phyloP scores from a whole-genome alignment of 2,113 vertebrate genomes.

The Edolisoma coerulescens region DNA sequence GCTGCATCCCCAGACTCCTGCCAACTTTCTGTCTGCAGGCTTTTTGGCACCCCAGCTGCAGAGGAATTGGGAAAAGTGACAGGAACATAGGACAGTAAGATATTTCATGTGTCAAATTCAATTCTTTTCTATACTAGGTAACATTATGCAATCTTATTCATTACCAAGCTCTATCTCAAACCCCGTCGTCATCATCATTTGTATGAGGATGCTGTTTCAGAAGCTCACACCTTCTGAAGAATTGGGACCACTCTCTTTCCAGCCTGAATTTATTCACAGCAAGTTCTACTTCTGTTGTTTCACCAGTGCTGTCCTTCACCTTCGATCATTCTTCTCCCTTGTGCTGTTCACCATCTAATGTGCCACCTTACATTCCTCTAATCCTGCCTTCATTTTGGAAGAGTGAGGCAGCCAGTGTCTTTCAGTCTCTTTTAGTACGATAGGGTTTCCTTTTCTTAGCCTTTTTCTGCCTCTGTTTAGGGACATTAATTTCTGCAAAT shows the following conservation, averaged over 20 bases:
- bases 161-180: not conserved
- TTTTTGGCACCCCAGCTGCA: not conserved
- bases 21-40: constrained; percentile 7
- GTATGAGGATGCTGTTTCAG: not conserved
- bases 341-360: not conserved
- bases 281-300: not conserved
- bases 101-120: not conserved
- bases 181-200: not conserved
- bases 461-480: not conserved
- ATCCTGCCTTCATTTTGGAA: not conserved
- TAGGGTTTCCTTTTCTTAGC: not conserved
- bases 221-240: not conserved
- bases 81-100: not conserved
- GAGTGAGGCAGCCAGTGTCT: not conserved
- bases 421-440: not conserved
- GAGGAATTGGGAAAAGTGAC: not conserved
- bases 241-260: not conserved
- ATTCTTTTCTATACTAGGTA: not conserved
- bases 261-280: not conserved
- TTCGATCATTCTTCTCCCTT: not conserved
- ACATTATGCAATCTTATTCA: not conserved
- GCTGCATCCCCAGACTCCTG: not conserved
- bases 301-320: not conserved
- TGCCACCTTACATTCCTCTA: not conserved
- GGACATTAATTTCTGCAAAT: not conserved